These are phyloP conservation scores for Oncorhynchus mykiss DNA, from an alignment of 2,113 vertebrate species.

Conservation along the genomic window DNA sequence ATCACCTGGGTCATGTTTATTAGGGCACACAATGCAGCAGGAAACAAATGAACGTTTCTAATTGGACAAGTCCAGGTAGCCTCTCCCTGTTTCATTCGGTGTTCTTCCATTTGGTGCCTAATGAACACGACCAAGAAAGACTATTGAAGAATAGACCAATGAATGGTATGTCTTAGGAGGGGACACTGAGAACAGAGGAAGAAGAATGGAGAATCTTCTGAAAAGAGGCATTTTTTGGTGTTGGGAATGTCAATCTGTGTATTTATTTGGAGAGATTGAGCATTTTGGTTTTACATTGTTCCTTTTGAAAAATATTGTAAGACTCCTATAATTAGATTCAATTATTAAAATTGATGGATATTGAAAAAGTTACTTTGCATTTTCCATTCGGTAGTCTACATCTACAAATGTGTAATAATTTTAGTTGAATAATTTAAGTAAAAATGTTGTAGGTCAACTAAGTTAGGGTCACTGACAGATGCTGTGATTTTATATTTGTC, in stretches of 20 bases:
- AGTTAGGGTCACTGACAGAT: not conserved
- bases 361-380: not conserved
- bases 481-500: not conserved
- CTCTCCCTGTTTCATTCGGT: too few species aligned
- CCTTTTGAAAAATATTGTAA: not conserved
- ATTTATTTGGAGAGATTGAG: not conserved
- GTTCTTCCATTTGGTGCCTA: not conserved
- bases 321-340: not conserved
- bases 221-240: too few species aligned
- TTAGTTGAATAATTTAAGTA: not conserved
- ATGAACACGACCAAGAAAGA: too few species aligned
- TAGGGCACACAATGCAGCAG: too few species aligned
- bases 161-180: not conserved
- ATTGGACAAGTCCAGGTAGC: not conserved
- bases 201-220: not conserved
- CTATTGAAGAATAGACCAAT: not conserved
- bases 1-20: too few species aligned
- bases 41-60: not conserved
- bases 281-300: not conserved
- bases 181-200: not conserved
- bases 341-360: not conserved
- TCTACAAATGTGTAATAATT: not conserved
- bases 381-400: not conserved
- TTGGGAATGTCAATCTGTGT: too few species aligned
- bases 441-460: not conserved